Evolutionary conservation across 2,797 vertebrate genomes (phyloP), one percentile per base, ranked within the genome.

Genomic region (Hoplostethus atlanticus): DNA sequence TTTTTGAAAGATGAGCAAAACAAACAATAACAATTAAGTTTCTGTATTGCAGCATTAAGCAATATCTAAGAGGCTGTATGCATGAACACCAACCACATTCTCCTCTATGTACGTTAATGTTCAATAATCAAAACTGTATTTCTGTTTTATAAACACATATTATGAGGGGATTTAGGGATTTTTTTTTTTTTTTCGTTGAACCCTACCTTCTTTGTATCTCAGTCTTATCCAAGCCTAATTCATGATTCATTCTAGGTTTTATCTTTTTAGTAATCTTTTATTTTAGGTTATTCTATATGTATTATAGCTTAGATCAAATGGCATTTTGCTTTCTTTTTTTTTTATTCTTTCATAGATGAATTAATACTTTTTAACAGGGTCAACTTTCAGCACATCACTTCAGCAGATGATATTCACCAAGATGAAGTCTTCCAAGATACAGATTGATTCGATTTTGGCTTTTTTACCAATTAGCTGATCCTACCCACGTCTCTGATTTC

Each of bases 211-310:
- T 92, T 95, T 89, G 68, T 93, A 94, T 95, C 88, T 93, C 92
- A 93, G 94, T 96, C 93, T 96, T 96, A 97, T 96, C 95, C 95
- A 96, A 96, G 92, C 94, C 92, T 95, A 92, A 94, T 82, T 94
- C 91, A 86, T 91, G 85, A 93, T 87, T 93, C 91, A 83, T 93
- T 88, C 65, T 83, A 90, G 70, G 74, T 90, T 91, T 85, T 92
- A 89, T 94, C 85, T 93, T 92, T 81, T 85, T 81, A 84, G 30
- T 86, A 75, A 74, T 74, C 65, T 83, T 88, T 86, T 89, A 68
- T 89, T 84, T 88, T 90, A 84, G 85, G 69, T 89, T 84, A 84
- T 72, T 84, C 84, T 87, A 86, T 84, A 72, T 88, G 84, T 93
- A 89, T 88, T 67, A 86, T 90, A 90, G 83, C 78, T 68, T 90